phyloP scores from a whole-genome alignment of 2,113 vertebrate genomes.

The Andinoacara biseriatus region DNA sequence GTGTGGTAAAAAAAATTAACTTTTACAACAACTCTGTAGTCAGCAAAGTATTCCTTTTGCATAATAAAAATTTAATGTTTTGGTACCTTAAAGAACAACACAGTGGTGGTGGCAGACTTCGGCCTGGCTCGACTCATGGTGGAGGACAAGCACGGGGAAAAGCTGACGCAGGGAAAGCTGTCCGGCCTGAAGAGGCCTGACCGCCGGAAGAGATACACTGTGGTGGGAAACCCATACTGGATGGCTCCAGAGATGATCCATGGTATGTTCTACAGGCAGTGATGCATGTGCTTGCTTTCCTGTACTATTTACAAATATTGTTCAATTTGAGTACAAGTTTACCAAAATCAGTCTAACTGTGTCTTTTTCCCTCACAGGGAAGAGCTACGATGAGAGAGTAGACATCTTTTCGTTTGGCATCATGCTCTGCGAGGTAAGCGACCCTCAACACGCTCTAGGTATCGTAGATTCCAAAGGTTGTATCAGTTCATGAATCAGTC shows the following conservation, averaged over 20 bases:
- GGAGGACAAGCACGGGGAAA: constrained; percentile 88
- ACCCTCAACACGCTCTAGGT: background rate
- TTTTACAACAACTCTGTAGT: background rate
- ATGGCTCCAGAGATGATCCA: constrained; percentile 99
- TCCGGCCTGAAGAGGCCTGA: constrained; percentile 89
- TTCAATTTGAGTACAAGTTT: background rate
- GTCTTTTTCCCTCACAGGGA: constrained; percentile 77
- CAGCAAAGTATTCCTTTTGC: background rate
- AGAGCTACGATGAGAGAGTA: constrained; percentile 96
- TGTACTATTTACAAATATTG: background rate
- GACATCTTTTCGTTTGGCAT: constrained; percentile 99
- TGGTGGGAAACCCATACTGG: constrained; percentile 99
- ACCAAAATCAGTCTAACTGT: background rate
- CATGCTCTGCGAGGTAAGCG: constrained; percentile 93
- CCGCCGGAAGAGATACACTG: constrained; percentile 94
- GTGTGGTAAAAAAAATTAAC: background rate
- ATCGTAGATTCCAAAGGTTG: background rate
- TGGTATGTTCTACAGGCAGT: constrained; percentile 77
- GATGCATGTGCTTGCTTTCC: background rate
- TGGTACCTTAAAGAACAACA: constrained; percentile 72
- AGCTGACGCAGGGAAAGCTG: constrained; percentile 80
- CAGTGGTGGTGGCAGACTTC: constrained; percentile 95
- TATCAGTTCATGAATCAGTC: background rate
- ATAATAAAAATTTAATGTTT: background rate
- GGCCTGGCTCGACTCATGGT: constrained; percentile 93